phyloP scores from a whole-genome alignment of 1,140 invertebrate genomes.

The Drosophila virilis region DNA sequence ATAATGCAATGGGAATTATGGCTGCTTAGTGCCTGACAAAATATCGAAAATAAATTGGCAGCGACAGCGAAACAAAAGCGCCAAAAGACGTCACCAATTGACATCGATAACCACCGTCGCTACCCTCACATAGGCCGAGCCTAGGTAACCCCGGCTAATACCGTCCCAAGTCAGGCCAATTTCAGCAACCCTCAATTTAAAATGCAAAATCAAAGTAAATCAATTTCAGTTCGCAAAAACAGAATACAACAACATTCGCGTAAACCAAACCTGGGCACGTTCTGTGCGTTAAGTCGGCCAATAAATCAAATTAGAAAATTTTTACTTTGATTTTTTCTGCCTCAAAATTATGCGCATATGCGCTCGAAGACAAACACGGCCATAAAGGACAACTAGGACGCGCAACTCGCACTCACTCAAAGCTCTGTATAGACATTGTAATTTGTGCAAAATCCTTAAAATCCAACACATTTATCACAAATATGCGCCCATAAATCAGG shows the following conservation, averaged over 20 bases:
- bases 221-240: slow-evolving; percentile 76
- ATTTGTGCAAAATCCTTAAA: slow-evolving; percentile 77
- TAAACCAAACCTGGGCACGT: slow-evolving; percentile 49
- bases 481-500: slow-evolving; percentile 75
- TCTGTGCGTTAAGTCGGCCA: slow-evolving; percentile 62
- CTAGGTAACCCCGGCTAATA: slow-evolving; percentile 27
- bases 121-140: slow-evolving; percentile 22
- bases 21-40: slow-evolving; percentile 65
- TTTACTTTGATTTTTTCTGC: slow-evolving; percentile 48
- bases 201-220: slow-evolving; percentile 84
- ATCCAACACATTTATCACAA: slow-evolving; percentile 72
- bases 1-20: slow-evolving; percentile 80
- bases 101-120: slow-evolving; percentile 32
- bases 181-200: slow-evolving; percentile 72
- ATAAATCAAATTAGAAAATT: slow-evolving; percentile 79
- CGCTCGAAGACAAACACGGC: slow-evolving; percentile 19
- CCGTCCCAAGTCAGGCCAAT: slow-evolving; percentile 17
- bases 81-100: slow-evolving; percentile 71
- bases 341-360: slow-evolving; percentile 75
- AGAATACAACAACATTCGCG: slow-evolving; percentile 60
- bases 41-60: slow-evolving; percentile 79
- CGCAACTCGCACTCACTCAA: slow-evolving; percentile 9
- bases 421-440: slow-evolving; percentile 55
- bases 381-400: slow-evolving; percentile 20
- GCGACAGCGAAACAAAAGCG: slow-evolving; percentile 74